Evolutionary conservation across 2,113 vertebrate genomes (phyloP), one percentile per base, ranked within the genome.

Genomic region (Struthio camelus): DNA sequence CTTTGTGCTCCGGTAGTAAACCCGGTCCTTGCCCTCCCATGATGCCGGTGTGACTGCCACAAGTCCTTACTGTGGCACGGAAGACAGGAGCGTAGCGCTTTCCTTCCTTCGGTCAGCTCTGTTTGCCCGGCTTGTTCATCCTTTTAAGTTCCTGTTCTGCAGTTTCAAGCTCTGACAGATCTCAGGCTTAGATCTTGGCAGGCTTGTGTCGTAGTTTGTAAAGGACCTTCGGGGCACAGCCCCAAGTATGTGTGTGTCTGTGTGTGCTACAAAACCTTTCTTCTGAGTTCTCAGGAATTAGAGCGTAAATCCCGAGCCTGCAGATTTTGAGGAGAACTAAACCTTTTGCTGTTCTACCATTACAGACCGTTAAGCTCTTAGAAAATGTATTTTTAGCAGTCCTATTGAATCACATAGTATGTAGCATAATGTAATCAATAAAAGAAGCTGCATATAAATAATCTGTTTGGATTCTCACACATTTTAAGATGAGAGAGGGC

Each of bases 391-490:
- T 96, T 96, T 96, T 94, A 96, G 95, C 94, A 96, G 70, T 93
- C 85, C 93, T 96, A 97, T 96, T 97, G 97, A 96, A 97, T 97
- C 65, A 44, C 96, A 97, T 90, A 94, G 86, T 97, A 95, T 94
- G 94, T 95, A 97, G 87, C 89, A 95, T 96, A 97, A 97, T 97
- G 85, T 97, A 98, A 97, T 98, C 96, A 97, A 97, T 98, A 97
- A 94, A 95, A 96, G 95, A 91, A 91, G 97, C 85, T 96, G 87
- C 94, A 97, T 96, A 97, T 97, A 98, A 98, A 97, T 97, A 98
- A 98, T 97, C 96, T 97, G 96, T 96, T 98, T 97, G 95, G 97
- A 97, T 97, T 97, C 94, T 98, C 94, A 97, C 94, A 98, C 85
- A 94, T 97, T 94, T 97, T 96, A 98, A 97, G 97, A 96, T 96